Evolutionary conservation across 2,797 vertebrate species (phyloP).

Genomic region (Chaenodraco wilsoni): DNA sequence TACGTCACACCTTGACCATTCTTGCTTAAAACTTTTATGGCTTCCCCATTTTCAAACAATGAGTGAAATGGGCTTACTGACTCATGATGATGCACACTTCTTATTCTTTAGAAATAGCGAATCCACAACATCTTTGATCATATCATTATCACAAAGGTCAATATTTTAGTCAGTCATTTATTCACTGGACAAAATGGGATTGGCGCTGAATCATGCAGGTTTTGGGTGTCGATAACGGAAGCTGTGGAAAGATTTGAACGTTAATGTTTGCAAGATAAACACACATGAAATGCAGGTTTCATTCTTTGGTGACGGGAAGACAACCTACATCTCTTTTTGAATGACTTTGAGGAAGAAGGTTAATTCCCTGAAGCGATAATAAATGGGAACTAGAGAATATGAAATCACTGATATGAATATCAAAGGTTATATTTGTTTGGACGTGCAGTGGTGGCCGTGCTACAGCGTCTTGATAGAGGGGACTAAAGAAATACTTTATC

Average conservation of each 20-base stretch:
- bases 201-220: background rate
- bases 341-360: constrained; percentile 36
- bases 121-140: background rate
- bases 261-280: background rate
- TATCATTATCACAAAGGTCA: background rate
- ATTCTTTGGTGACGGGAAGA: background rate
- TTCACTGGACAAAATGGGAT: constrained; percentile 24
- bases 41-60: background rate
- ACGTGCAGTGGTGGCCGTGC: background rate
- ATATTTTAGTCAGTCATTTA: constrained; percentile 25
- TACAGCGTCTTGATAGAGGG: too few species aligned
- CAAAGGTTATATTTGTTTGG: background rate
- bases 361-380: constrained; percentile 7
- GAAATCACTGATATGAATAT: fast-evolving
- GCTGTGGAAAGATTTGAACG: background rate
- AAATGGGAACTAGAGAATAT: background rate
- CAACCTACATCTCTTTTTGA: constrained; percentile 13
- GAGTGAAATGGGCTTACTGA: background rate
- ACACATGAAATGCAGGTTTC: background rate
- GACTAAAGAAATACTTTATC: background rate
- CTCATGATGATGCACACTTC: background rate
- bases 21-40: background rate
- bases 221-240: constrained; percentile 14
- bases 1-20: constrained; percentile 8
- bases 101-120: background rate